Base-by-base conservation (phyloP, 2,797 vertebrate genomes). In the Liasis olivaceus region DNA sequence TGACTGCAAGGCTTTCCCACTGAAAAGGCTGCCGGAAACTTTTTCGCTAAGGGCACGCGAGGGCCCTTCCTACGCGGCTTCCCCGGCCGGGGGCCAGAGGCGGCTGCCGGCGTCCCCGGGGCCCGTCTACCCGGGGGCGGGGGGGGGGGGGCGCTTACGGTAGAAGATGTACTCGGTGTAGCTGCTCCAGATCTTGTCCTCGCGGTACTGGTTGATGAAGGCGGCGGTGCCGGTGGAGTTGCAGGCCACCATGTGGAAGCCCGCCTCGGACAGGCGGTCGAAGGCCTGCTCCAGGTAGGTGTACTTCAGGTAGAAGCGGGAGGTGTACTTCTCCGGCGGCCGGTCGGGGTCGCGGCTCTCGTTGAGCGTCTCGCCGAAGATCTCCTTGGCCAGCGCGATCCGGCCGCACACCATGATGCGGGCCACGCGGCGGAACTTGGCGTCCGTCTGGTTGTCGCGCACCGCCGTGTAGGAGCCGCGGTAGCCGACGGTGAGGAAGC, bases 141-240 rank as follows among this genome's bases (percentile, higher is more conserved):
- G n/a, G 13, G 47, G 51, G 0, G 3, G 51, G 0, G 3, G 51
- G 36, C 11, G 98, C 98, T 98, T 98, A 99, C 98, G 97, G 96
- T 98, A 99, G 94, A 99, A 99, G 97, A 99, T 98, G 97, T 98
- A 99, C 94, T 99, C 98, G 0, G 98, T 99, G 94, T 99, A 99
- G 97, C 98, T 99, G 97, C 98, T 99, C 98, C 98, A 99, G 95
- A 98, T 97, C 96, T 98, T 98, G 97, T 99, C 98, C 5, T 99
- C 98, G 94, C 98, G 97, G 96, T 98, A 98, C 96, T 99, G 98
- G 96, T 98, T 97, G 95, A 98, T 96, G 94, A 98, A 98, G 60
- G 98, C 98, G 69, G 98, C 98, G 0, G 98, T 98, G 93, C 98
- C 98, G 0, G 98, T 98, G 92, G 98, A 98, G 97, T 98, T 99